Conservation (phyloP, 2,113 vertebrate genomes). For the Cyanoderma ruficeps region DNA sequence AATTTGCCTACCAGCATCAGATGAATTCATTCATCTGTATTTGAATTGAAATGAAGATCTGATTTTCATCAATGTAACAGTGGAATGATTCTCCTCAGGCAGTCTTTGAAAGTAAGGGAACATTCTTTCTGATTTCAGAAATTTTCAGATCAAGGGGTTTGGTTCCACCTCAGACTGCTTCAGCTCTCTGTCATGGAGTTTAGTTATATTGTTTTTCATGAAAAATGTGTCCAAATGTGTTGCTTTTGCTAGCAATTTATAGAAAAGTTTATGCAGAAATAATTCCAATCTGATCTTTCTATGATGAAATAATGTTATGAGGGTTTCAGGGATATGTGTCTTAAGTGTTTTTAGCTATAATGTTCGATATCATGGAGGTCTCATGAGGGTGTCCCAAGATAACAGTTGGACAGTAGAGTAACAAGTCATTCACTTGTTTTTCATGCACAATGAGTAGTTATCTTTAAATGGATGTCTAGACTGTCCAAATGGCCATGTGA, state of each 20-base stretch:
- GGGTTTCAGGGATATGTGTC: background rate
- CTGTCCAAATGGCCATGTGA: background rate
- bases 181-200: background rate
- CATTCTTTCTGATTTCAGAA: background rate
- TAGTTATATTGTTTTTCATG: background rate
- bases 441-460: background rate
- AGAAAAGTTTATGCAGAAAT: background rate
- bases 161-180: background rate
- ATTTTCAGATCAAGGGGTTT: background rate
- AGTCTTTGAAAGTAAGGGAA: constrained; percentile 17
- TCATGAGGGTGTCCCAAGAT: background rate
- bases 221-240: background rate
- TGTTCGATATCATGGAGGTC: background rate
- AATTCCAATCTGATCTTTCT: background rate
- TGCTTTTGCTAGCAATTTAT: background rate
- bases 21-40: constrained; percentile 22
- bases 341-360: background rate
- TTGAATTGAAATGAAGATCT: constrained; percentile 60
- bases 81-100: constrained; percentile 30
- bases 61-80: constrained; percentile 32
- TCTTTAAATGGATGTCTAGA: background rate
- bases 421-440: background rate
- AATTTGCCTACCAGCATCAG: constrained; percentile 15
- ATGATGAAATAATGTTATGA: background rate
- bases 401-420: background rate